Base-by-base conservation (phyloP, 2,113 vertebrate genomes). In the Dendropsophus ebraccatus region DNA sequence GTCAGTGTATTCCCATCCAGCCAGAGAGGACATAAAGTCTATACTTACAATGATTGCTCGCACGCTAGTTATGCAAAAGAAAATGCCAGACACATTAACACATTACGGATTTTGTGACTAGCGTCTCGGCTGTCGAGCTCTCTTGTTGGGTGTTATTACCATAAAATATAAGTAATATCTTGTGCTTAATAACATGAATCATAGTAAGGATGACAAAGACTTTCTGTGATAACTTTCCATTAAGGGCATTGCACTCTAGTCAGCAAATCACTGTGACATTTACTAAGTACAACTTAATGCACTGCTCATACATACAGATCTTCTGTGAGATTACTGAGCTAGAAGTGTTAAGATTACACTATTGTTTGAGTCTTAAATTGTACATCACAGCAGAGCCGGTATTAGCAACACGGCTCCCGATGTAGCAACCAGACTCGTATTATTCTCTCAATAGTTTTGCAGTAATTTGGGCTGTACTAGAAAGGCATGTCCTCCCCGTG, bases 141-240 rank as follows among this genome's bases (percentile, higher is more conserved):
- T 79, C 35, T 45, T 62, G 35, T 62, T 47, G 78, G 56, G 35
- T 62, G 78, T 62, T 41, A 45, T 80, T 62, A 45, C n/a, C 56
- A 47, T 80, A 80, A 80, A 80, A 56, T 23, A 77, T 77, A 52
- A 79, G 47, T 62, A n/a, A 41, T 47, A 62, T 80, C 52, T 60
- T 45, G 23, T 19, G 58, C 78, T 62, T 62, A 3, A 52, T 45
- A 56, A 41, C 14, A 62, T 62, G 78, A 62, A 47, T 80, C 78
- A 62, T 45, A 62, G 56, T 56, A 41, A 45, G 56, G 16, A 28
- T 78, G 76, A 78, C 76, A 56, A 78, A 56, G 76, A 58, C 32
- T 54, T 56, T 49, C 76, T 58, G 17, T 78, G n/a, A 78, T 62
- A 80, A 80, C 35, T 62, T 35, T 62, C 37, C 23, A 25, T 45